Conservation (phyloP, 1,140 invertebrate genomes). For the Aphelinus atriplicis region DNA sequence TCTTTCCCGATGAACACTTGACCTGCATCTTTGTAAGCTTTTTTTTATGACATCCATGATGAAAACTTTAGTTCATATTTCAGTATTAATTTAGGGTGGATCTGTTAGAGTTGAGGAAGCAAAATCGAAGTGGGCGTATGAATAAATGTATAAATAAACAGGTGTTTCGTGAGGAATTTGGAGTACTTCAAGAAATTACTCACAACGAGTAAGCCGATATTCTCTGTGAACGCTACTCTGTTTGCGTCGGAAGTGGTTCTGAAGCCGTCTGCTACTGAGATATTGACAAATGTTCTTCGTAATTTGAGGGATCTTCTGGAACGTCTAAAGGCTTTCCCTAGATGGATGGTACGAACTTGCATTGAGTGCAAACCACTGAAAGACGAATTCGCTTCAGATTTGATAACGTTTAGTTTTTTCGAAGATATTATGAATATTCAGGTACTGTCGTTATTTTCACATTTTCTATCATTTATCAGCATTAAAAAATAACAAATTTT, state of each 20-base stretch:
- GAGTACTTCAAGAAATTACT: slow-evolving; percentile 75
- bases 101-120: too few relatives aligned
- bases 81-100: too few relatives aligned
- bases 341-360: slow-evolving; percentile 89
- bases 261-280: slow-evolving; percentile 77
- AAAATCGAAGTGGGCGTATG: not conserved
- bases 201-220: slow-evolving; percentile 71
- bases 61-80: too few relatives aligned
- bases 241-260: slow-evolving; percentile 78
- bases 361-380: slow-evolving; percentile 72
- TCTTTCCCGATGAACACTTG: too few relatives aligned
- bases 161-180: slow-evolving; percentile 72
- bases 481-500: too few relatives aligned
- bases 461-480: too few relatives aligned
- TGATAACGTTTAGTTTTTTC: slow-evolving; percentile 77
- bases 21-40: too few relatives aligned
- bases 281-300: slow-evolving; percentile 78
- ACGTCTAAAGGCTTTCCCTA: slow-evolving; percentile 77
- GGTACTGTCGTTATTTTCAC: slow-evolving; percentile 39
- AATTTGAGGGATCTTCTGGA: slow-evolving; percentile 74
- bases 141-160: slow-evolving; percentile 56
- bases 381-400: slow-evolving; percentile 60
- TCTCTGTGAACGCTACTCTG: slow-evolving; percentile 81
- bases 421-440: slow-evolving; percentile 77
- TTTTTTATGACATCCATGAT: too few relatives aligned